Evolutionary conservation across 2,797 vertebrate genomes (phyloP), one percentile per base, ranked within the genome.

Genomic region (Falco biarmicus): DNA sequence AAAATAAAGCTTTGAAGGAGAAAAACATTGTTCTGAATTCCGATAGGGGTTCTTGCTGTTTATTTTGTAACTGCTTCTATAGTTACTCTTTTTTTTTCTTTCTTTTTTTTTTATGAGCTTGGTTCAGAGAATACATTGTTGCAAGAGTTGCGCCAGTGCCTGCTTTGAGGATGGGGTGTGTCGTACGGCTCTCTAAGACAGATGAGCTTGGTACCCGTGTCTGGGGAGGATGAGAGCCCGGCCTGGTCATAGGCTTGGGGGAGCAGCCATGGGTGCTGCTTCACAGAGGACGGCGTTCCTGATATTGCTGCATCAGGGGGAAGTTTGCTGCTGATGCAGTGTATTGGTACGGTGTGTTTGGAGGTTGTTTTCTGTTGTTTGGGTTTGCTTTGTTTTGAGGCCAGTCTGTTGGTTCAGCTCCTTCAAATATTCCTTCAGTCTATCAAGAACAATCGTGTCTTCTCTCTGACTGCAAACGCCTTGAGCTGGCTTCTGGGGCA

Each of bases 231-330:
- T 0, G 2, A 41, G 57, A 71, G 34, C 66, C 26, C 1, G 3
- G 22, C 26, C n/a, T 34, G 47, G 9, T 11, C 20, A 2, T 4
- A 11, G 34, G 25, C 24, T 14, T 47, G n/a, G 9, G 37, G 3
- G 6, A 65, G 18, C 1, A 2, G 32, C 48, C 0, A 3, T 0
- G 2, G 48, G 61, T 0, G 0, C 18, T 50, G 54, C 34, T 63
- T 51, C 0, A 1, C 13, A 7, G 34, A n/a, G 48, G 13, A 3
- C 34, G 37, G 34, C 2, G 4, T n/a, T 84, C n/a, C 65, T 87
- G 43, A 18, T 66, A 7, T 19, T 59, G 68, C 70, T 80, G 68
- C 28, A 1, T 1, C 0, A 3, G 15, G 48, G 26, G 18, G 12
- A 26, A 25, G 37, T 26, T 78, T 87, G 39, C 39, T 75, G 76